Base-by-base conservation (phyloP, 1,140 invertebrate species). In the Cydia amplana region DNA sequence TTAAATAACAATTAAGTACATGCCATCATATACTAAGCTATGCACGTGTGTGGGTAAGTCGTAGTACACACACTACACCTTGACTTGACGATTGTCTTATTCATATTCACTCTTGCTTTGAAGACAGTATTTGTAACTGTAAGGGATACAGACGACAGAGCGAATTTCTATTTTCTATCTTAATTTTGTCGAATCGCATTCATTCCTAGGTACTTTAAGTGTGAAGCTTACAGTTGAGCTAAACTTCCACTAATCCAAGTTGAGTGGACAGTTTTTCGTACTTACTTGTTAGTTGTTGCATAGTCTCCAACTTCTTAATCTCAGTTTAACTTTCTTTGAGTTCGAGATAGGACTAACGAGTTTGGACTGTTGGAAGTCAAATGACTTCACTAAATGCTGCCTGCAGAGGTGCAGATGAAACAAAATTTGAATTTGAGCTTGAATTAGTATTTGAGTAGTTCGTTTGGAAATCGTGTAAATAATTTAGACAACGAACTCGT, bases 201-300 rank as follows among this genome's bases (percentile, higher is more conserved):
- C n/a, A 0, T 60, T 20, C 25, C 1, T 25, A 25, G 25, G 55
- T 60, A 60, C 2, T 0, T 23, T 23, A 9, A n/a, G 16, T 23
- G 55, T 23, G 55, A 51, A 18, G 16, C 16, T 60, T 20, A 60
- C 7, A 60, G 18, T 20, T 60, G 5, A 20, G 55, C 55, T 60
- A 60, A 23, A 60, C 18, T 60, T 60, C 20, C 32, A 18, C 32
- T 70, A 40, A 70, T 70, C 65, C 65, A 2, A 18, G 1, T 40
- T 70, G 7, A 70, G 64, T 67, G 65, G 65, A 70, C 65, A 70
- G 65, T 70, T 70, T 70, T 70, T 70, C 32, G 28, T 70, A 70
- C n/a, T 67, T 70, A 70, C n/a, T 67, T 67, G 28, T 70, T 36
- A 70, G 55, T 60, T 60, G 55, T 60, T 60, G 55, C 20, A 46